Evolutionary conservation across 2,888 invertebrate genomes (phyloP).

Genomic region (Iselma pallidipennis): DNA sequence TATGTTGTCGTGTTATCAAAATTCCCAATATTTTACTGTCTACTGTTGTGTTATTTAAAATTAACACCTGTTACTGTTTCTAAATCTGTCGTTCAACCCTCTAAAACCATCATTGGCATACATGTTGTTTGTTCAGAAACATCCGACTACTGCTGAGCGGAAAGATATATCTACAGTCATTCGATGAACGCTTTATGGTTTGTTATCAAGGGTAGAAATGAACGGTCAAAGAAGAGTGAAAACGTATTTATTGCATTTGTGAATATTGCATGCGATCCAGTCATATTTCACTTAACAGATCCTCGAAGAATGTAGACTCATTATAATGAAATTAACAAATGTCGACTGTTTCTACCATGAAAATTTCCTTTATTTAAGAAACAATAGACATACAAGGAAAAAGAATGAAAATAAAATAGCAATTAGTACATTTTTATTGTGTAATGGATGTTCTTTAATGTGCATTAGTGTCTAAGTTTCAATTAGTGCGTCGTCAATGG

Average conservation of each 20-base stretch:
- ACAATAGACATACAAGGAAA: too few relatives aligned
- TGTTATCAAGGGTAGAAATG: constrained; percentile 42
- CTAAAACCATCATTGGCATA: constrained; percentile 28
- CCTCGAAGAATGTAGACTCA: background rate
- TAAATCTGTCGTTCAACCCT: constrained; percentile 41
- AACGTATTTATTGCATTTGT: constrained; percentile 33
- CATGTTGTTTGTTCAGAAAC: constrained; percentile 30
- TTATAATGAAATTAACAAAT: background rate
- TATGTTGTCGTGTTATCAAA: background rate
- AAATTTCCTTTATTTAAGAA: too few relatives aligned
- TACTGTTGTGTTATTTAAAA: background rate
- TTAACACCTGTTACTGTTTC: constrained; percentile 40
- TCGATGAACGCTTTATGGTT: constrained; percentile 45
- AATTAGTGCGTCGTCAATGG: constrained; percentile 38
- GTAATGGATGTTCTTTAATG: too few relatives aligned
- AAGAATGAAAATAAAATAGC: background rate
- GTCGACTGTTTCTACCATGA: background rate
- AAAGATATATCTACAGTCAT: constrained; percentile 39
- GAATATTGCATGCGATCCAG: background rate
- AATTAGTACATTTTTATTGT: background rate
- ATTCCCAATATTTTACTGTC: too few relatives aligned
- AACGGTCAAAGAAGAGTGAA: constrained; percentile 33
- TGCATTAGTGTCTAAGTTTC: constrained; percentile 22
- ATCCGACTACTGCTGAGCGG: constrained; percentile 20
- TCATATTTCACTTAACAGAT: too few relatives aligned